Base-by-base conservation (phyloP, 2,113 vertebrate species). In the Heterotilapia buettikoferi region DNA sequence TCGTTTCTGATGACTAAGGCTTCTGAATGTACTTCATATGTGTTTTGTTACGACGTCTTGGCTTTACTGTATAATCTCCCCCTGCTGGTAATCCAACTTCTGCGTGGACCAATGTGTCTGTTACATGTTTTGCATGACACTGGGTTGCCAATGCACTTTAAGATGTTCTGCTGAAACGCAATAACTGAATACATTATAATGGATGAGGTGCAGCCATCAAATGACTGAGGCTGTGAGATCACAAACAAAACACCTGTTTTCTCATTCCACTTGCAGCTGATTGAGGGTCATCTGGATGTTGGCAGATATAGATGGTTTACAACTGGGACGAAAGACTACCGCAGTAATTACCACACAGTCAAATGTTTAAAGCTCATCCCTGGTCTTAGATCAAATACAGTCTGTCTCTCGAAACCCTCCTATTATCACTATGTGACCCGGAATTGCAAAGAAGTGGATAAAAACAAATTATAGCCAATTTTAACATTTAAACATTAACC, bases 1-100 rank as follows among this genome's bases (percentile, higher is more conserved):
- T 8, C 1, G 14, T 31, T 59, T 59, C 4, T 0, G 56, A 16
- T 31, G 3, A 59, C 3, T 59, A 16, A 29, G 0, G 13, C 5
- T 16, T 16, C 0, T 59, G 26, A 31, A 9, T 59, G 56, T 59
- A 59, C 14, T 6, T 59, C 26, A 59, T 53, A 6, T 61, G 26
- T 18, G 57, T 18, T 18, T 18, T 31, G 29, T 14, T 61, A 9
- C 1, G 1, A 61, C 26, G 18, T 31, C 57, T 61, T 31, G 14
- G 57, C 57, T 61, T 0, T 61, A 29, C 26, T 9, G 1, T 59
- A 9, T 29, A 59, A 59, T 59, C 56, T 29, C 56, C 26, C 13
- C 13, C 5, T 1, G 7, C 26, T 59, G 26, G 14, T 59, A 6
- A 59, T 6, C 8, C 26, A 31, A 61, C 57, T 31, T 18, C 57